phyloP scores from a whole-genome alignment of 2,797 vertebrate species.

The Myripristis murdjan region DNA sequence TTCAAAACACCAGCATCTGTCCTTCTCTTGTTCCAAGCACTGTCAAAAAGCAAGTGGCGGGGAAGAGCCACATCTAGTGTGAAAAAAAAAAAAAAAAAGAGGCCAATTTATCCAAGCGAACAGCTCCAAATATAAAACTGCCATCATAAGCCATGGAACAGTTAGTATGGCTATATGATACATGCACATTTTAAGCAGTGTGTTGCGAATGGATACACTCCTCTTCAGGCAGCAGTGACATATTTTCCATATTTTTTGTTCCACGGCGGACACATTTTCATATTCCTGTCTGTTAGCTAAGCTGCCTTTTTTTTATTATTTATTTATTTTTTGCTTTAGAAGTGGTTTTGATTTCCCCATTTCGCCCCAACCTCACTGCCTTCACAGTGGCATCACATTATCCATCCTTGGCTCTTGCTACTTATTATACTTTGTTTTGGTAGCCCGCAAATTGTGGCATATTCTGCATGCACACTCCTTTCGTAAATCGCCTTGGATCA shows the following conservation, averaged over 20 bases:
- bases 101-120: constrained; percentile 13
- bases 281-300: constrained; percentile 6
- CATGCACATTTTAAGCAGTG: constrained; percentile 56
- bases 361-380: not conserved
- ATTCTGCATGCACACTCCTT: not conserved
- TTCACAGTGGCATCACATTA: not conserved
- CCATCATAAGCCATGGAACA: constrained; percentile 13
- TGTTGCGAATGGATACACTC: constrained; percentile 30
- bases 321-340: not conserved
- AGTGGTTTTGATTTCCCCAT: not conserved
- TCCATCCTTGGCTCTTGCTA: constrained; percentile 6
- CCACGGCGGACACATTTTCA: constrained; percentile 11
- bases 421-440: not conserved
- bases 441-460: not conserved
- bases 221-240: constrained; percentile 48
- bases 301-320: not conserved
- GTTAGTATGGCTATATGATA: constrained; percentile 15
- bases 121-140: not conserved
- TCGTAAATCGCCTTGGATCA: not conserved
- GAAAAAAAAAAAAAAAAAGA: too few relatives aligned
- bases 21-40: not conserved
- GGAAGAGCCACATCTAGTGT: constrained; percentile 31
- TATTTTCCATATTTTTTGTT: constrained; percentile 51
- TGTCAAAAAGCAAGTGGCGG: constrained; percentile 21
- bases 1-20: constrained; percentile 9